These are phyloP conservation scores for zebrafish (Danio rerio) DNA, from an alignment of 2,113 vertebrate species.

Conservation along the genomic window GRCz12tu NC_133186.1:30767501-30768000, in stretches of 20 bases:
- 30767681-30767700: not conserved
- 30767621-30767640: not conserved
- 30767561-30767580: not conserved
- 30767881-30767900: not conserved
- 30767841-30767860: slow-evolving; percentile 1
- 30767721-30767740: not conserved
- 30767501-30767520: no score
- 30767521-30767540: no score
- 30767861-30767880: not conserved
- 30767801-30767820: slow-evolving; percentile 5
- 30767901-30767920: not conserved
- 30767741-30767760: not conserved
- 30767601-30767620: not conserved
- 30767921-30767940: slow-evolving; percentile 9
- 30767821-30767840: not conserved
- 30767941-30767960: not conserved
- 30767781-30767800: slow-evolving; percentile 12
- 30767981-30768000: not conserved
- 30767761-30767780: slow-evolving; percentile 22
- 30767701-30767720: not conserved
- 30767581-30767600: not conserved
- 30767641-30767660: not conserved
- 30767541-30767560: no score
- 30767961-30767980: not conserved
- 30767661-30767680: not conserved